Conservation (phyloP, 2,797 vertebrate genomes). For the Pipistrellus kuhlii region DNA sequence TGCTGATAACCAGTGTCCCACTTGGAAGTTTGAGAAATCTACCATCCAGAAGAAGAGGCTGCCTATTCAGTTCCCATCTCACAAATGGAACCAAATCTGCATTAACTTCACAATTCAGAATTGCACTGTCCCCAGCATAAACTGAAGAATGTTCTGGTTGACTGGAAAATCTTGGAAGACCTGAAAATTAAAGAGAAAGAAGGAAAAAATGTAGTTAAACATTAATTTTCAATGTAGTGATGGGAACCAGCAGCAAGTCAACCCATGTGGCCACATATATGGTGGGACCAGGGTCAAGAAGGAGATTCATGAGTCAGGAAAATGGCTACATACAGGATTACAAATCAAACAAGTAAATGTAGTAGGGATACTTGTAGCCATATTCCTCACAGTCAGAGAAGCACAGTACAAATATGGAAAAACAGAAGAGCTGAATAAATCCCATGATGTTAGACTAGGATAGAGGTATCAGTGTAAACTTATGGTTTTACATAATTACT, state of each 20-base stretch:
- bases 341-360: background rate
- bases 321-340: slow-evolving; percentile 4
- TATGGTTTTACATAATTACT: slow-evolving; percentile 12
- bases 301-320: background rate
- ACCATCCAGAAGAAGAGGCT: slow-evolving; percentile 86
- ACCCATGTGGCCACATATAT: background rate
- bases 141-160: slow-evolving; percentile 91
- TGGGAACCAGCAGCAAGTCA: background rate
- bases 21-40: slow-evolving; percentile 89
- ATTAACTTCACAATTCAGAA: slow-evolving; percentile 94
- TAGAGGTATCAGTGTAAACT: background rate
- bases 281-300: background rate
- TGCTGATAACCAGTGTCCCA: slow-evolving; percentile 93
- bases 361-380: background rate
- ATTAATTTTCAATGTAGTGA: slow-evolving; percentile 42
- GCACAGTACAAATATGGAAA: background rate
- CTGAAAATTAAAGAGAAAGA: slow-evolving; percentile 83
- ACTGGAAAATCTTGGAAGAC: slow-evolving; percentile 92
- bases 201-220: background rate
- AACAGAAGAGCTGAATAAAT: slow-evolving; percentile 6
- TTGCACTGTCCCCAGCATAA: slow-evolving; percentile 88
- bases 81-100: slow-evolving; percentile 92
- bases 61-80: slow-evolving; percentile 94
- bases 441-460: background rate
- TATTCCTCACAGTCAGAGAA: background rate